Conservation (phyloP, 2,797 vertebrate genomes). For the Pseudochromis fuscus region DNA sequence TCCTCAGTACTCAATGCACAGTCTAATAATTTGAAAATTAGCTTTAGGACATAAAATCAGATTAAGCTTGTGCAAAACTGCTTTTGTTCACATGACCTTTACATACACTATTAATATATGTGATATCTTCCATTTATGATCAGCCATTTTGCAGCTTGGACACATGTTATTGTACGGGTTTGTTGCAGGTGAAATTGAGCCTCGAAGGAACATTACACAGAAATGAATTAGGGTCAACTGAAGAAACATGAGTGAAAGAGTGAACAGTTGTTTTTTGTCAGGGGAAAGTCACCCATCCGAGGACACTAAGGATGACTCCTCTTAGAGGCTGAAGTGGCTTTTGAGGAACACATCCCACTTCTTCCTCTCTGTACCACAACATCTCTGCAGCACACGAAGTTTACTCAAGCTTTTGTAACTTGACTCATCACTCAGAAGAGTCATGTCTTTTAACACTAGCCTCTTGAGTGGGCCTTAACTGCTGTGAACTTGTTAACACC, state of each 20-base stretch:
- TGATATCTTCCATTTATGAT: slow-evolving; percentile 10
- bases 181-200: slow-evolving; percentile 9
- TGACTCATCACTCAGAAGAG: slow-evolving; percentile 58
- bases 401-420: slow-evolving; percentile 50
- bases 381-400: slow-evolving; percentile 11
- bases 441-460: slow-evolving; percentile 60
- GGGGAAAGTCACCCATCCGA: slow-evolving; percentile 7
- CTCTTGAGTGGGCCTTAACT: slow-evolving; percentile 67
- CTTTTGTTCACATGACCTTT: background rate
- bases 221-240: slow-evolving; percentile 8
- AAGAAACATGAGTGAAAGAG: slow-evolving; percentile 1
- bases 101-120: slow-evolving; percentile 9
- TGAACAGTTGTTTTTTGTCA: background rate
- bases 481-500: slow-evolving; percentile 76
- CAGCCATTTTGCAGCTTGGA: background rate
- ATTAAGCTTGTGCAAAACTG: background rate
- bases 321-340: slow-evolving; percentile 13
- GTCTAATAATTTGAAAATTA: too few relatives aligned
- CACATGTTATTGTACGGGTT: background rate
- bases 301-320: slow-evolving; percentile 7
- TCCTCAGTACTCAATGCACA: too few relatives aligned
- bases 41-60: background rate
- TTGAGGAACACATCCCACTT: slow-evolving; percentile 12
- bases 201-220: slow-evolving; percentile 1
- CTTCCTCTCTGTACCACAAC: background rate